Conservation (phyloP, 30 jellyfish, hydroid and myxozoan species). For the Phacellophora camtschatica region DNA sequence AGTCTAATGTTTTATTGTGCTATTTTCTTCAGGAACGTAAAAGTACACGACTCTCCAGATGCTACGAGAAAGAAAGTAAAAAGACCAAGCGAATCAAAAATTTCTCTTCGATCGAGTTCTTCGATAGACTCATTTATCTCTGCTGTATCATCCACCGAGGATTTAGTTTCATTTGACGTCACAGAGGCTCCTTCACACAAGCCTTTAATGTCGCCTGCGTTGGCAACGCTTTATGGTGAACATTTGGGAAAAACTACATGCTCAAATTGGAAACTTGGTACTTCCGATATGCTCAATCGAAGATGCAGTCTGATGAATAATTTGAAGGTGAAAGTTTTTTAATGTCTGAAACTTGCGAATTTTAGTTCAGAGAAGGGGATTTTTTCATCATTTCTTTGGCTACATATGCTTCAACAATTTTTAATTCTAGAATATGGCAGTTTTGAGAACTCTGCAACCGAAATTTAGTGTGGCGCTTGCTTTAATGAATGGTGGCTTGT, state of each 20-base stretch:
- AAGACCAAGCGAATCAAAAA: conserved; percentile 11
- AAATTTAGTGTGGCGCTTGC: too few species aligned
- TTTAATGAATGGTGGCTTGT: too few species aligned
- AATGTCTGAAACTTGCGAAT: background rate
- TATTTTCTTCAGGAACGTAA: background rate
- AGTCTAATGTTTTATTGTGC: too few species aligned
- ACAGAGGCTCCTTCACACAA: conserved; percentile 52
- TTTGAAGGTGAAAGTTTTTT: conserved; percentile 60
- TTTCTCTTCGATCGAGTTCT: conserved; percentile 50
- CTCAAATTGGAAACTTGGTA: conserved; percentile 78
- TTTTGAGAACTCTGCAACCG: too few species aligned
- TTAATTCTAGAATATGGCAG: too few species aligned
- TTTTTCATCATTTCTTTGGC: too few species aligned
- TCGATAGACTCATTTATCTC: conserved; percentile 84
- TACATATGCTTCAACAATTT: too few species aligned
- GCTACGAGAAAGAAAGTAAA: background rate
- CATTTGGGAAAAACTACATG: conserved; percentile 66
- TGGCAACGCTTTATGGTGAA: conserved; percentile 67
- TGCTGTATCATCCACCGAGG: conserved; percentile 86
- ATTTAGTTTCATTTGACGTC: conserved; percentile 63
- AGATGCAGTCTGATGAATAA: conserved; percentile 79
- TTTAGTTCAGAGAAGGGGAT: background rate
- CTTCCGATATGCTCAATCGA: conserved; percentile 64
- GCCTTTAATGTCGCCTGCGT: conserved; percentile 77
- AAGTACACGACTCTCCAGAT: background rate